Evolutionary conservation across 2,797 vertebrate species (phyloP), one percentile per base, ranked within the genome.

Genomic region (Coreius guichenoti): DNA sequence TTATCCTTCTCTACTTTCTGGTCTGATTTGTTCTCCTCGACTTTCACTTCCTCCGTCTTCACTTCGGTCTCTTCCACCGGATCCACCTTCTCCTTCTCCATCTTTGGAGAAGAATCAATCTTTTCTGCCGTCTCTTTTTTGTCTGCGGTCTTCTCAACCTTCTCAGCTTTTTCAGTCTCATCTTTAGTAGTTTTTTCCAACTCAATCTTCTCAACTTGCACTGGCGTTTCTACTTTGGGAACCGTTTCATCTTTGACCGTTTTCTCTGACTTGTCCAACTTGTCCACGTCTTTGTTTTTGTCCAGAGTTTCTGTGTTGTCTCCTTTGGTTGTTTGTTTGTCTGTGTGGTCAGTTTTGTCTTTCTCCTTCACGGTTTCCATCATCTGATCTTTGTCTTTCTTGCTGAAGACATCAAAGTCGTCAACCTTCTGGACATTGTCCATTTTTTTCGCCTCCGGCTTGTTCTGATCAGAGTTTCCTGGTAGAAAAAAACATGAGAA

Each of bases 391-490:
- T 86, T 87, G 47, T 89, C 86, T 11, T 54, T 61, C 84, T 91
- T 93, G 67, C 72, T 84, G 33, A 87, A 80, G 79, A 87, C 85
- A 81, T 93, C 90, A 7, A 61, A 77, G 63, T 87, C 67, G 3
- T 87, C 86, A 47, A 78, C 73, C 47, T 86, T 88, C 51, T 86
- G 86, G 49, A 87, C 63, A 4, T 2, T 29, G 29, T 90, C 87
- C 26, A 36, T 86, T 79, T 86, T 90, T 31, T 81, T 84, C 49
- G 70, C n/a, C 36, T 84, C 85, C 1, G 83, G 49, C 54, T 91
- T 92, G 43, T 91, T 90, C 31, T 87, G 89, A 72, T 94, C 91
- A 16, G 93, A 85, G 89, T 92, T 92, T 43, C 89, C 93, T 94
- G 88, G 29, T 26, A 87, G 76, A 88, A 31, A 43, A 43, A 72